A percentile compares a stretch with the other conserved stretches of the same genome.
phyloP scores from a whole-genome alignment of 53 echinoderm and acorn worm species.

The Mesocentrotus franciscanus region DNA sequence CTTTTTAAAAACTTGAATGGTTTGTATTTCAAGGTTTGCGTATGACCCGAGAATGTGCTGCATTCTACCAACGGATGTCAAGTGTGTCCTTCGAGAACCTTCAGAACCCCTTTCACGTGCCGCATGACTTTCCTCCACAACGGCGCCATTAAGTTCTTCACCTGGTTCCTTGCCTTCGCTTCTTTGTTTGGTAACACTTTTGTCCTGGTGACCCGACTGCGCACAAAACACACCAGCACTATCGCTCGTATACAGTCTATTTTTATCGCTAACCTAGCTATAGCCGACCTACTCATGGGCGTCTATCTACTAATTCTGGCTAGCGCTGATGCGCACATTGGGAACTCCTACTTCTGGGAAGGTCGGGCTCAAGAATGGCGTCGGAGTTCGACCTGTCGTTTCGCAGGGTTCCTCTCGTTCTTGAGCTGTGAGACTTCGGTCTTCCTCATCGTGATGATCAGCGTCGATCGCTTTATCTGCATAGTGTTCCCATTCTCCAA shows the following conservation, averaged over 20 bases:
- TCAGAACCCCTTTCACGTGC: too few relatives aligned
- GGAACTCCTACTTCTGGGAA: constrained; percentile 53
- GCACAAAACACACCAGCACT: background rate
- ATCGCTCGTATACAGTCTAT: constrained; percentile 44
- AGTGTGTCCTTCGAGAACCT: too few relatives aligned
- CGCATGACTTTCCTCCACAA: too few relatives aligned
- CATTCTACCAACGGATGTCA: background rate
- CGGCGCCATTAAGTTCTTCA: too few relatives aligned
- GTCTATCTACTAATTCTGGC: constrained; percentile 40
- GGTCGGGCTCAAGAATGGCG: constrained; percentile 48
- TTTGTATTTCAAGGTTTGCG: background rate
- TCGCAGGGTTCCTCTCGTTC: constrained; percentile 51
- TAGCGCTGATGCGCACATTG: background rate
- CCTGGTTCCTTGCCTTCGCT: too few relatives aligned
- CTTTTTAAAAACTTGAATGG: too few relatives aligned
- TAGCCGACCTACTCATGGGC: constrained; percentile 49
- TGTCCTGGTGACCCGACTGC: constrained; percentile 57
- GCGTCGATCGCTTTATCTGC: constrained; percentile 55
- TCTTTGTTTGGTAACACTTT: constrained; percentile 69
- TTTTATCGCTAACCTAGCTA: constrained; percentile 45
- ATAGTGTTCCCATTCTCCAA: constrained; percentile 46
- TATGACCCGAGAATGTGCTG: constrained; percentile 52
- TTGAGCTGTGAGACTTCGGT: constrained; percentile 56
- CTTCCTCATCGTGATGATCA: constrained; percentile 46
- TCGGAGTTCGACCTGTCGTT: constrained; percentile 13